Percentiles rank a stretch among this genome's conserved stretches.
These are phyloP conservation scores for Nomada fucata DNA, from an alignment of 2,888 invertebrate genomes.

Conservation along the genomic window DNA sequence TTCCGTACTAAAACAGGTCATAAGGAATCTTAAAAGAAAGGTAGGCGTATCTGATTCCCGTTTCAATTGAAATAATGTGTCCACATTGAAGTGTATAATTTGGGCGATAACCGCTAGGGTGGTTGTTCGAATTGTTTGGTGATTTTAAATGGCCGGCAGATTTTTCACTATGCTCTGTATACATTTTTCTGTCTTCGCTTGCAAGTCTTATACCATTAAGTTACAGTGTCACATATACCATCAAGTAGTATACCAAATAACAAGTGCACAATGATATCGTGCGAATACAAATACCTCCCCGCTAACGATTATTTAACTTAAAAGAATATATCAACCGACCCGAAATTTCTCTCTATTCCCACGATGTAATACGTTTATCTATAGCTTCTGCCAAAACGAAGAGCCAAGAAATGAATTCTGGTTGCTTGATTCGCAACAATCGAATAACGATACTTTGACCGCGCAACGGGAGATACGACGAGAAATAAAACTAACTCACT, in stretches of 20 bases:
- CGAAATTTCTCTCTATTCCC: not conserved
- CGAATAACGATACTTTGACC: not conserved
- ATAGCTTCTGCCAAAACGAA: not conserved
- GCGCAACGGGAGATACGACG: too few species aligned
- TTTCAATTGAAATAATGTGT: not conserved
- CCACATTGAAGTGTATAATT: not conserved
- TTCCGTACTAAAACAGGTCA: constrained; percentile 69
- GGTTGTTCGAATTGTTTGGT: too few species aligned
- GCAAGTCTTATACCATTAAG: too few species aligned
- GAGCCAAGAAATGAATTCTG: not conserved
- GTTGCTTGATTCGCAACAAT: not conserved
- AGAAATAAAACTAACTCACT: not conserved
- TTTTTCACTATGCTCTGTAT: too few species aligned
- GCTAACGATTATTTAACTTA: too few species aligned
- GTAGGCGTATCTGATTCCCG: constrained; percentile 46
- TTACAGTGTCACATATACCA: too few species aligned
- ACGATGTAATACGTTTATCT: not conserved
- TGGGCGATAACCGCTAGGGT: not conserved
- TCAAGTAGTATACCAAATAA: too few species aligned
- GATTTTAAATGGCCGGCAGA: too few species aligned
- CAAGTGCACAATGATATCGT: too few species aligned
- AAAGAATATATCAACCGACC: too few species aligned
- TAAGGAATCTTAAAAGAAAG: constrained; percentile 72
- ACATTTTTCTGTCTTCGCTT: too few species aligned
- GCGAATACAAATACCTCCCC: too few species aligned